phyloP scores from a whole-genome alignment of 2,113 vertebrate genomes.

The Origma solitaria region DNA sequence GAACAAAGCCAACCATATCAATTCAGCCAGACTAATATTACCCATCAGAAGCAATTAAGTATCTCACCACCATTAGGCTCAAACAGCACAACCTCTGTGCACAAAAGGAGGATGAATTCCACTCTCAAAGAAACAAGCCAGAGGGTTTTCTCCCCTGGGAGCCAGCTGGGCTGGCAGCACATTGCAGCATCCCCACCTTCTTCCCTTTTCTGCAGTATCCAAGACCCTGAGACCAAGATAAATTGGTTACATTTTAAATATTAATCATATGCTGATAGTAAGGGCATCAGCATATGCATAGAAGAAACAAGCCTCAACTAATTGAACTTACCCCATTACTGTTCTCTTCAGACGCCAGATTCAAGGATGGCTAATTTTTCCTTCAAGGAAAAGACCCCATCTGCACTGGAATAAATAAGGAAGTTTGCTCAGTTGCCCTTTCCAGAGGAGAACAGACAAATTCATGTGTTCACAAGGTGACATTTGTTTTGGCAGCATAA shows the following conservation, averaged over 20 bases:
- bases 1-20: neutral
- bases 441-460: neutral
- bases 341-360: neutral
- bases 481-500: neutral
- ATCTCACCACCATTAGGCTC: neutral
- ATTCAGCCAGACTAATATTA: neutral
- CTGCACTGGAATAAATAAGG: neutral
- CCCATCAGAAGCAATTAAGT: neutral
- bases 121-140: neutral
- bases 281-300: neutral
- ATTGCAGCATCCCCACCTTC: neutral
- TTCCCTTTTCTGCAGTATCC: neutral
- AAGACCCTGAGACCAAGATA: neutral
- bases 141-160: neutral
- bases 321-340: neutral
- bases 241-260: neutral
- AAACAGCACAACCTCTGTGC: neutral
- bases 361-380: neutral
- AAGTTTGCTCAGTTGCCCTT: neutral
- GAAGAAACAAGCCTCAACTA: neutral
- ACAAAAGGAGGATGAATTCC: neutral
- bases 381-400: neutral
- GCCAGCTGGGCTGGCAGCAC: neutral
- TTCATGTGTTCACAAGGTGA: neutral
- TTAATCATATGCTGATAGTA: neutral